Evolutionary conservation across 35 echinoderm and acorn worm genomes (phyloP).

Genomic region (Lytechinus variegatus): DNA sequence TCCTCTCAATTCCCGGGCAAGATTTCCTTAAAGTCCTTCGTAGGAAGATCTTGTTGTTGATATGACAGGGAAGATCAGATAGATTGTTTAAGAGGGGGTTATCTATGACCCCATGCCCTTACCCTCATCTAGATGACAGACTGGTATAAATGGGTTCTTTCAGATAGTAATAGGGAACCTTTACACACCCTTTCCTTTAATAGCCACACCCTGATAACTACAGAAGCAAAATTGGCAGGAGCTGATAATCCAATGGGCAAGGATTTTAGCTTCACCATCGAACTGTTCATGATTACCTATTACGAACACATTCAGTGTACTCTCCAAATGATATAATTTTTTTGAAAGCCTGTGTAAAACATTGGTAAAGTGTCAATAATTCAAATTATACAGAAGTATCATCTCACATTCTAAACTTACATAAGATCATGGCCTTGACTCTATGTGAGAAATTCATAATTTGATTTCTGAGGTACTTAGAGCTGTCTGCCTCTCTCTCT

Average conservation of each 20-base stretch:
- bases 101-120: neutral
- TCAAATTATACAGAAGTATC: too few species aligned
- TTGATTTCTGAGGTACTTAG: too few species aligned
- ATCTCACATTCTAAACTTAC: too few species aligned
- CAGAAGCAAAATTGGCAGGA: neutral
- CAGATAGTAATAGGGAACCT: neutral
- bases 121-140: neutral
- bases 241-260: neutral
- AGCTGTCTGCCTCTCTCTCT: too few species aligned
- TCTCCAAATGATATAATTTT: too few species aligned
- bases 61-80: neutral
- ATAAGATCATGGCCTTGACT: too few species aligned
- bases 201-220: neutral
- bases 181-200: neutral
- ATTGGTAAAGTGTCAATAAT: too few species aligned
- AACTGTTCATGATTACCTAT: neutral
- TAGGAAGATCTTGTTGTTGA: neutral
- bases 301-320: too few species aligned
- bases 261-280: neutral
- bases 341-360: too few species aligned
- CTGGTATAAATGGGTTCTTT: neutral
- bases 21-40: neutral
- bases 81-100: neutral
- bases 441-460: too few species aligned
- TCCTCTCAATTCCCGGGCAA: neutral